Base-by-base conservation (phyloP, 2,113 vertebrate genomes). In the Tupaia chinensis region DNA sequence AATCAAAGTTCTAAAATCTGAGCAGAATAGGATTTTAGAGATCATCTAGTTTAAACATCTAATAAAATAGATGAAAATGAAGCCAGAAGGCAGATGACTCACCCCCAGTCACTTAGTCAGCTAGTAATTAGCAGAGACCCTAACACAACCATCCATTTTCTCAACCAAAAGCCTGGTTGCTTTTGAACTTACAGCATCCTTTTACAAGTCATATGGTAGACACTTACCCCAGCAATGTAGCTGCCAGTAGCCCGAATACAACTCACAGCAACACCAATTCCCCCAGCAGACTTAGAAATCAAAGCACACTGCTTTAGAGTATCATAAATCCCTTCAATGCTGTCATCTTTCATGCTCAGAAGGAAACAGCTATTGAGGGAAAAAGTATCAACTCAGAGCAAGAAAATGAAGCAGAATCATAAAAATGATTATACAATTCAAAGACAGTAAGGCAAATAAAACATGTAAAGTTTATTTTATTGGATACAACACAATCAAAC, bases 311-410 rank as follows among this genome's bases (percentile, higher is more conserved):
- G 99, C 98, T 99, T 99, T 93, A 99, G 98, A 0, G 99, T 99
- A 96, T 99, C 99, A 1, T 99, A 99, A 98, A 99, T 99, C 0
- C 99, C 99, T 0, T 99, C 99, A 0, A 99, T 99, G 98, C 99
- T 99, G 98, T 99, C 99, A 0, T 99, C 99, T 97, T 98, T 99
- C 99, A 99, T 99, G 97, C 99, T 97, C 25, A 99, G 98, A 98
- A 99, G 98, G 97, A 99, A 99, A 94, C 99, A 99, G 94, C 99
- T 99, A 98, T 2, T 3, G 0, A 10, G 15, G 53, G 14, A 73
- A 81, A 97, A 91, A 97, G 34, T 63, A 23, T 93, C 58, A 97
- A 90, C 3, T 90, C 23, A 94, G 56, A 16, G 14, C 0, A 32
- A 2, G 14, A 0, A 53, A 80, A 72, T 1, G 14, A n/a, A 91